phyloP scores from a whole-genome alignment of 2,797 vertebrate genomes.

The Pseudotriccus pelzelni region DNA sequence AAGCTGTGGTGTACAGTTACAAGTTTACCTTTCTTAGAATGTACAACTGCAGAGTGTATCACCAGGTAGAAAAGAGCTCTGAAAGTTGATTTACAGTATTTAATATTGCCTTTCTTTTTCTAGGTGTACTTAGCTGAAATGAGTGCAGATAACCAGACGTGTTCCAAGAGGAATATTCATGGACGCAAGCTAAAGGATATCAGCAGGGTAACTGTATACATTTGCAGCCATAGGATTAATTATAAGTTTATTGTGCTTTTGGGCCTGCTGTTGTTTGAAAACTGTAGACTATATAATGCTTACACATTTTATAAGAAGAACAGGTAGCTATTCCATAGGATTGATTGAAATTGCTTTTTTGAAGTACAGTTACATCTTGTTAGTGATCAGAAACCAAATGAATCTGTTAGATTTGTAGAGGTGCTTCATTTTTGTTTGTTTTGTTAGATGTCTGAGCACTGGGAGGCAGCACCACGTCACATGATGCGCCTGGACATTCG shows the following conservation, averaged over 20 bases:
- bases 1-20: not conserved
- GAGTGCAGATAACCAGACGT: slow-evolving; percentile 91
- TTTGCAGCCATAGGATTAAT: not conserved
- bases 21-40: not conserved
- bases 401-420: not conserved
- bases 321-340: not conserved
- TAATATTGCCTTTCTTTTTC: slow-evolving; percentile 23
- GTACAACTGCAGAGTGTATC: not conserved
- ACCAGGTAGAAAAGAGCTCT: not conserved
- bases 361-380: not conserved
- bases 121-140: slow-evolving; percentile 98
- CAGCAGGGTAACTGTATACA: slow-evolving; percentile 82
- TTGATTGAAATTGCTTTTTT: not conserved
- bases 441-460: slow-evolving; percentile 90
- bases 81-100: not conserved
- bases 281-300: not conserved
- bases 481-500: slow-evolving; percentile 97
- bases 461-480: slow-evolving; percentile 94
- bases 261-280: not conserved
- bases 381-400: not conserved
- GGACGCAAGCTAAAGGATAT: slow-evolving; percentile 93
- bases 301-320: not conserved
- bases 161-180: slow-evolving; percentile 95
- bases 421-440: slow-evolving; percentile 18
- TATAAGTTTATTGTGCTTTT: not conserved